Conservation (phyloP, 2,888 invertebrate genomes). For the Saturnia japonica region DNA sequence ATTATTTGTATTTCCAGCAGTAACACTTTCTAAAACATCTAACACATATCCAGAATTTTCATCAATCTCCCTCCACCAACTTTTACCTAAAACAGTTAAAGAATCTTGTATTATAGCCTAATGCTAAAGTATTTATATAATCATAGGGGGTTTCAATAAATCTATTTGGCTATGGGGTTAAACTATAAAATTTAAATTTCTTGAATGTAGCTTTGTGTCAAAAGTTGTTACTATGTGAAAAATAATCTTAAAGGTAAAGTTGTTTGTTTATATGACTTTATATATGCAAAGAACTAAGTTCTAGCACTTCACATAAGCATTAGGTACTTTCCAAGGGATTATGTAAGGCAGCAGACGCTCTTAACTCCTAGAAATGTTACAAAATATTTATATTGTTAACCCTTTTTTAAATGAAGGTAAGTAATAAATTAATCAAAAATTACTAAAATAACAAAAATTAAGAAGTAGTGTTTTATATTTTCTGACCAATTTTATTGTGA, state of each 20-base stretch:
- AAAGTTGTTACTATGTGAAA: neutral
- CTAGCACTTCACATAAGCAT: no score
- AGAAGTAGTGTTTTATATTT: no score
- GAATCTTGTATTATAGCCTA: neutral
- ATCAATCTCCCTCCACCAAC: slow-evolving; percentile 70
- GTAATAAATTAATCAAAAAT: no score
- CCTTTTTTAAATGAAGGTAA: no score
- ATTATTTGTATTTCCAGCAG: slow-evolving; percentile 42
- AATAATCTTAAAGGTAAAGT: no score
- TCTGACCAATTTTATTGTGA: no score
- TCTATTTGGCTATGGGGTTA: slow-evolving; percentile 6
- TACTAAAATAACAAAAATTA: no score
- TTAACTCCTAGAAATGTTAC: neutral
- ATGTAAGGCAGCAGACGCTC: neutral
- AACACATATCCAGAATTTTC: slow-evolving; percentile 60
- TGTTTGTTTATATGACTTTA: no score
- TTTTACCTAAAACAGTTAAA: slow-evolving; percentile 53
- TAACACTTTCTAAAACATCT: slow-evolving; percentile 53
- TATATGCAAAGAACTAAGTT: no score
- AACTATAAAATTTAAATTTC: neutral
- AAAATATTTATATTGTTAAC: no score
- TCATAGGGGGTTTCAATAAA: slow-evolving; percentile 5
- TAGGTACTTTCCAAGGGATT: no score
- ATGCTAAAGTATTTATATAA: neutral
- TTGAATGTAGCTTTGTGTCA: neutral